Evolutionary conservation across 2,113 vertebrate species (phyloP), one percentile per base, ranked within the genome.

Genomic region (Corvus cornix): DNA sequence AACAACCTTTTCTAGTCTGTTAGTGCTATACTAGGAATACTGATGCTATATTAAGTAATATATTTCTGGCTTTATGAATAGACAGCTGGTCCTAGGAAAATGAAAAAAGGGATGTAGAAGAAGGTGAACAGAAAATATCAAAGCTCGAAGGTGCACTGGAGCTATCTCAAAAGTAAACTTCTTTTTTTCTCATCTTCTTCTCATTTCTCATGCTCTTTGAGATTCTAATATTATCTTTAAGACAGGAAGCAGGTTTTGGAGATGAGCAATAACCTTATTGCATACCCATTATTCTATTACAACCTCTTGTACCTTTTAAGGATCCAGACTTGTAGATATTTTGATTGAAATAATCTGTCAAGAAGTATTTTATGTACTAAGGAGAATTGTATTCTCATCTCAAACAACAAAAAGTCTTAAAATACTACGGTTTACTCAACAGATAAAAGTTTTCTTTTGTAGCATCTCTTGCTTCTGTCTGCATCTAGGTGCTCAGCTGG

Each of bases 1-100:
- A 85, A 92, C 95, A 97, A 93, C 95, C 90, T 97, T 98, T 98
- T 95, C 93, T 96, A 93, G 96, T 97, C 75, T 97, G 79, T 90
- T 31, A 81, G 43, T 94, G 85, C 66, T 94, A 44, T 93, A 97
- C 75, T 68, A 92, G 84, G 96, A 97, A 90, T 91, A 91, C 13
- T 93, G 96, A 96, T 96, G 96, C 39, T 95, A 82, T 97, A 95
- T 87, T 94, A 94, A 96, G 84, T 55, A 93, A 66, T 91, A 83
- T 84, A 90, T 96, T 95, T 94, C 81, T 97, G 83, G 37, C 89
- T 93, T 96, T 93, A 13, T 56, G 91, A 94, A 77, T 79, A 67
- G 92, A 87, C 95, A 98, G 69, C 94, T 97, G 94, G 66, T 92
- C 75, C 44, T 81, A 85, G 64, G 64, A 97, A 92, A 90, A 97